Base-by-base conservation (phyloP, 1,140 invertebrate genomes). In the Planococcus citri region DNA sequence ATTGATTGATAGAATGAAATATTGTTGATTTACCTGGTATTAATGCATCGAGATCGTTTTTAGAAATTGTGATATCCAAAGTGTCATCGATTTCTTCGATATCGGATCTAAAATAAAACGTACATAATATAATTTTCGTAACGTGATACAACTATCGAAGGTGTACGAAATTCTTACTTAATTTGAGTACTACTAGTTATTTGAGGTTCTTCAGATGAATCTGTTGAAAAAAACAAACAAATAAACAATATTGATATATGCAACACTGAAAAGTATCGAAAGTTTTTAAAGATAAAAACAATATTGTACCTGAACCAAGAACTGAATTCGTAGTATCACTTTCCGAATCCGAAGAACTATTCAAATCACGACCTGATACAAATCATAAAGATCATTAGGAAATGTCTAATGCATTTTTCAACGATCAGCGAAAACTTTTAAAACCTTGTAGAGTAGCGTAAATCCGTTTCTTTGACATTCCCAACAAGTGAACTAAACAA, bases 401-500 rank as follows among this genome's bases (percentile, higher is more conserved):
- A 33, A 3, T n/a, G n/a, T 6, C 29, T 12, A 33, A 33, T 33
- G 12, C 3, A 33, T 33, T 33, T 33, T 33, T 33, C 4, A 33
- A 33, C 3, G 3, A 3, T 33, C 12, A 6, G 29, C 29, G 12
- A 33, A 33, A 6, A n/a, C 17, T 51, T 20, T 51, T 6, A 33
- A 33, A 60, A 74, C 75, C 76, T 72, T 76, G 73, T 21, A 77
- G 71, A 68, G 73, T 73, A n/a, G 70, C 70, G 20, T 72, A 69
- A 38, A 77, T 75, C 29, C 74, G 73, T 70, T 75, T 76, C 27
- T 71, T 70, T n/a, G 76, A 76, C 76, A 76, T 74, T 51, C 73
- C 72, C 27, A 75, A 61, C 24, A 77, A 71, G 64, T 77, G 74
- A 10, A 77, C 72, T 20, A 76, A 70, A 72, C 76, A 77, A 38